Conservation (phyloP, 2,888 invertebrate species). For the Brachyopa scutellaris region DNA sequence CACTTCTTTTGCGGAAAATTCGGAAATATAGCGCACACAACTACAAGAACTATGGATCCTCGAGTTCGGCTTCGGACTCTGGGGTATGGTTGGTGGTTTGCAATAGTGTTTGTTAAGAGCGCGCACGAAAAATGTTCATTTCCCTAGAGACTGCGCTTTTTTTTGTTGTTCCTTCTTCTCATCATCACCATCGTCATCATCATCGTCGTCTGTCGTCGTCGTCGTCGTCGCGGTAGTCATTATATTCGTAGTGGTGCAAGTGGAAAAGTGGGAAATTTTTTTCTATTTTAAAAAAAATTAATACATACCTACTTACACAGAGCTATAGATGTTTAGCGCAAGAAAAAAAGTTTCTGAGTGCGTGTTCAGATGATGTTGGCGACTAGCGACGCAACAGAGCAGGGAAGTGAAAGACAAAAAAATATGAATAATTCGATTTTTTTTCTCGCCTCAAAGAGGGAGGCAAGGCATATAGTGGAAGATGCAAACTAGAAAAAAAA, state of each 20-base stretch:
- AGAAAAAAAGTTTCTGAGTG: slow-evolving; percentile 49
- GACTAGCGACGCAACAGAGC: slow-evolving; percentile 5
- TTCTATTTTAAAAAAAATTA: too few species aligned
- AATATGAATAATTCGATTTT: slow-evolving; percentile 57
- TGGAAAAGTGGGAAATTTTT: slow-evolving; percentile 43
- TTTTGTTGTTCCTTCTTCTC: slow-evolving; percentile 14
- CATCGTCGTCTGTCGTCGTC: slow-evolving; percentile 2
- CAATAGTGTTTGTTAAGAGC: slow-evolving; percentile 26
- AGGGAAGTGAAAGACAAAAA: slow-evolving; percentile 15
- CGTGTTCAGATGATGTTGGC: slow-evolving; percentile 48
- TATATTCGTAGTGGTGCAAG: slow-evolving; percentile 55
- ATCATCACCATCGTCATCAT: slow-evolving; percentile 22
- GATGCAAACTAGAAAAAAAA: slow-evolving; percentile 22
- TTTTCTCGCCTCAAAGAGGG: slow-evolving; percentile 23
- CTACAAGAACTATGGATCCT: slow-evolving; percentile 10
- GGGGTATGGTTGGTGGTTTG: slow-evolving; percentile 27
- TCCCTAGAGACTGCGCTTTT: slow-evolving; percentile 62
- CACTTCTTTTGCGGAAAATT: slow-evolving; percentile 27
- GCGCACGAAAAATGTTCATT: slow-evolving; percentile 34
- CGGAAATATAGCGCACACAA: slow-evolving; percentile 18
- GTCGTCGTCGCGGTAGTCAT: slow-evolving; percentile 28
- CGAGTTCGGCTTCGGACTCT: slow-evolving; percentile 18
- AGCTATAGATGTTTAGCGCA: slow-evolving; percentile 28
- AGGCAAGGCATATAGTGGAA: slow-evolving; percentile 9
- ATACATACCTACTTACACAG: neutral